Conservation (phyloP, 2,797 vertebrate species). For the Oceanodroma leucorhoa region DNA sequence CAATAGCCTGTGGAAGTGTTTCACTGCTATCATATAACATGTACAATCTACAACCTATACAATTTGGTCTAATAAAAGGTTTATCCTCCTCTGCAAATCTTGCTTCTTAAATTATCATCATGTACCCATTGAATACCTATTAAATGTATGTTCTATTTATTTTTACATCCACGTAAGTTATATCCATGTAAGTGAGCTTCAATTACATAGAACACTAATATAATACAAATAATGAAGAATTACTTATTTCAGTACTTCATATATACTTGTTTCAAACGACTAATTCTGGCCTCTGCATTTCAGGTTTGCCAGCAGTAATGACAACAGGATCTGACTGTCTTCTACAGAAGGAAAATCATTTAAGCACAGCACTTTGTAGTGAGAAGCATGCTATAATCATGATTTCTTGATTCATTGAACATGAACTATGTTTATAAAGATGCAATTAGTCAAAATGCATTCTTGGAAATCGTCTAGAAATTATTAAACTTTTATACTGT, state of each 20-base stretch:
- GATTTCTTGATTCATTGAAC: background rate
- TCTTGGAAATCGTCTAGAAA: background rate
- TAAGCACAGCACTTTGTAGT: background rate
- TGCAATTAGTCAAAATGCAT: background rate
- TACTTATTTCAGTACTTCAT: background rate
- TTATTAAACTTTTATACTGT: background rate
- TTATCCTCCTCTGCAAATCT: background rate
- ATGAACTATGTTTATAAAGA: background rate
- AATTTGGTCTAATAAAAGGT: background rate
- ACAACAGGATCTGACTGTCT: background rate
- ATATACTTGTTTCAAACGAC: background rate
- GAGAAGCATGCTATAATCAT: background rate
- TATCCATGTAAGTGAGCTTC: background rate
- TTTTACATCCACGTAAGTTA: background rate
- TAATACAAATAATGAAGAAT: background rate
- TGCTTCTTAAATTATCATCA: background rate
- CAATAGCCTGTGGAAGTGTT: background rate
- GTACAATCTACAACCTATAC: background rate
- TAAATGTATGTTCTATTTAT: background rate
- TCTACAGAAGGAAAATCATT: background rate
- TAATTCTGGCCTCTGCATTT: background rate
- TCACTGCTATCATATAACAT: background rate
- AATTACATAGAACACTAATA: background rate
- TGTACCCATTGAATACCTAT: background rate
- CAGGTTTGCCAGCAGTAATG: background rate